Conservation (phyloP, 2,888 invertebrate genomes). For the Cylloceria caligata region DNA sequence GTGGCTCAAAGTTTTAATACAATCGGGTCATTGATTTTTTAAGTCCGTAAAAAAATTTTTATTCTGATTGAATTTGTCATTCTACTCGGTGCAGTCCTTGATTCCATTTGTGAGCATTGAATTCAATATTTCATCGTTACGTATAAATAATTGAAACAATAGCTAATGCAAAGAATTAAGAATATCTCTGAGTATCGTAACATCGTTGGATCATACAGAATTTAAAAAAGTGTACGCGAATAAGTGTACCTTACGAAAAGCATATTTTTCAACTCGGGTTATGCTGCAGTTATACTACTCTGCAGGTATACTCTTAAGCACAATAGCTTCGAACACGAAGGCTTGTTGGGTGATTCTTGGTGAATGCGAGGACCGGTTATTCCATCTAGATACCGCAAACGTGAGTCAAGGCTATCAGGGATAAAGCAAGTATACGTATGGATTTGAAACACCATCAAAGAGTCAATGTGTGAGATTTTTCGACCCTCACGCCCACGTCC, state of each 20-base stretch:
- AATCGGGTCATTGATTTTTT: background rate
- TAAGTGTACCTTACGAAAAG: slow-evolving; percentile 1
- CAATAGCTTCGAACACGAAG: slow-evolving; percentile 27
- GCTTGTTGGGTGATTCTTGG: slow-evolving; percentile 21
- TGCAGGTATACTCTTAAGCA: slow-evolving; percentile 1
- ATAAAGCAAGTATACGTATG: slow-evolving; percentile 3
- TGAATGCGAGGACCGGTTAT: slow-evolving; percentile 54
- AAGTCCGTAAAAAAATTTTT: background rate
- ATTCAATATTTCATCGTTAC: slow-evolving; percentile 2
- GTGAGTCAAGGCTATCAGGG: slow-evolving; percentile 59
- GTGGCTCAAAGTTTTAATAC: background rate
- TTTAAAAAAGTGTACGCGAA: slow-evolving; percentile 1
- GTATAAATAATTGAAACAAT: background rate
- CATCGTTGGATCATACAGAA: slow-evolving; percentile 24
- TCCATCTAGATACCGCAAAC: slow-evolving; percentile 46
- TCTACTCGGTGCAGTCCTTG: slow-evolving; percentile 10
- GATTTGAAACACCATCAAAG: slow-evolving; percentile 8
- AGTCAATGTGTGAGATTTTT: slow-evolving; percentile 44
- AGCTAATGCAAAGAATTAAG: background rate
- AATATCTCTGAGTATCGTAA: slow-evolving; percentile 27
- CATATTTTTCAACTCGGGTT: background rate
- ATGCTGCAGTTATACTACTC: slow-evolving; percentile 11
- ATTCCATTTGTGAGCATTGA: background rate
- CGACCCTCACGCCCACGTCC: slow-evolving; percentile 58
- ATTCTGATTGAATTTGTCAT: background rate